phyloP scores from a whole-genome alignment of 2,888 invertebrate species.

The Polia nebulosa region DNA sequence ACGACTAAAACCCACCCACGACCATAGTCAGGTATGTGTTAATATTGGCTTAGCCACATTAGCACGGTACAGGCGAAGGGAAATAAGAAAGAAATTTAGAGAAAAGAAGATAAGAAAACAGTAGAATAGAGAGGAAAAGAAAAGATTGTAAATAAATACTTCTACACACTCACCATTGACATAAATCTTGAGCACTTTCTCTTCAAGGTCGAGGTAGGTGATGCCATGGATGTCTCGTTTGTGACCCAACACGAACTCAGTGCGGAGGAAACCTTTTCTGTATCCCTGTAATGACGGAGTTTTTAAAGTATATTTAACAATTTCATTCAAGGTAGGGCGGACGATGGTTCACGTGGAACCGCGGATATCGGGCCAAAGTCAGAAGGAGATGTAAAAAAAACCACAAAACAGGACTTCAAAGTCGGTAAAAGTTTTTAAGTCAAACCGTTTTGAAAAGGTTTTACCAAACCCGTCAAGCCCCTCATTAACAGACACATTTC shows the following conservation, averaged over 20 bases:
- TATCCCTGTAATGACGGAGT: conserved; percentile 89
- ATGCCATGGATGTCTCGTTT: conserved; percentile 93
- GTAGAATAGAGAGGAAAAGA: background rate
- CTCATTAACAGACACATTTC: too few relatives aligned
- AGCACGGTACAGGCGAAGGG: too few relatives aligned
- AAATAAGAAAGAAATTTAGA: background rate
- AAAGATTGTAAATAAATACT: too few relatives aligned
- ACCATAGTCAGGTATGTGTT: too few relatives aligned
- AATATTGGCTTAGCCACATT: too few relatives aligned
- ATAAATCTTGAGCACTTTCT: conserved; percentile 92
- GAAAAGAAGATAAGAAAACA: background rate
- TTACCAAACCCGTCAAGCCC: too few relatives aligned
- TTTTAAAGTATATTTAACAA: background rate
- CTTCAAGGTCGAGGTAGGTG: conserved; percentile 93
- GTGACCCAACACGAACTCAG: conserved; percentile 92
- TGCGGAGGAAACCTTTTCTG: conserved; percentile 92
- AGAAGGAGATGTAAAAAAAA: too few relatives aligned
- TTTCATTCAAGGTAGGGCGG: background rate
- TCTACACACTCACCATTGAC: conserved; percentile 92
- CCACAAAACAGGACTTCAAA: too few relatives aligned
- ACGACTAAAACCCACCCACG: too few relatives aligned
- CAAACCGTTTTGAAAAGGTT: too few relatives aligned
- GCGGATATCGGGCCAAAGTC: background rate
- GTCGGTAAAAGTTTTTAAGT: too few relatives aligned
- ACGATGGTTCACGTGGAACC: background rate